Evolutionary conservation across 2,888 invertebrate genomes (phyloP).

Genomic region (Nomada ruficornis): DNA sequence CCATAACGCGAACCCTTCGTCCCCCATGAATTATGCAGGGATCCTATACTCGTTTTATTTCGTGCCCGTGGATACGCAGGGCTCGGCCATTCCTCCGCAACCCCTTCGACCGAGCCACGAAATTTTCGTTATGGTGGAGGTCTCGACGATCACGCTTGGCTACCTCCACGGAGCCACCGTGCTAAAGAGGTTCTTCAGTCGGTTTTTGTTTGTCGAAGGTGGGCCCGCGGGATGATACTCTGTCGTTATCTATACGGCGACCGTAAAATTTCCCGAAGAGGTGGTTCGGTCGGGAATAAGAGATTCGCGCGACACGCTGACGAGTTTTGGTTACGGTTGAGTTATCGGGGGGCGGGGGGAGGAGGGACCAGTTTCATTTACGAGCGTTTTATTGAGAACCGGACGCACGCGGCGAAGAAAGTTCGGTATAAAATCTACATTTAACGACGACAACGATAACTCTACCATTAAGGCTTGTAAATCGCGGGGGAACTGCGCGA

Average conservation of each 20-base stretch:
- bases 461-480: constrained; percentile 57
- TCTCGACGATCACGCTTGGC: constrained; percentile 21
- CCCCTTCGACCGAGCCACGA: constrained; percentile 52
- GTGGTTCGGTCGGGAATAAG: constrained; percentile 24
- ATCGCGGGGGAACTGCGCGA: constrained; percentile 49
- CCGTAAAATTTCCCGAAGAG: constrained; percentile 8
- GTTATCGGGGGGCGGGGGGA: constrained; percentile 13
- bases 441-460: constrained; percentile 57
- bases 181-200: not conserved
- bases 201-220: not conserved
- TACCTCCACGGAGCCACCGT: not conserved
- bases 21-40: constrained; percentile 76
- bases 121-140: constrained; percentile 68
- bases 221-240: not conserved
- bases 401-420: constrained; percentile 30
- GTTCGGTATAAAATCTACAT: constrained; percentile 51
- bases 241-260: not conserved
- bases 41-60: constrained; percentile 66
- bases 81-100: constrained; percentile 57
- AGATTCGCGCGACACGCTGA: constrained; percentile 28
- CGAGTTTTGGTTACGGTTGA: constrained; percentile 5
- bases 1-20: constrained; percentile 61
- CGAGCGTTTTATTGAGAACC: constrained; percentile 45
- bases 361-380: constrained; percentile 32
- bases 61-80: constrained; percentile 49